Evolutionary conservation across 1,140 invertebrate species (phyloP).

Genomic region (Calliopsis andreniformis): DNA sequence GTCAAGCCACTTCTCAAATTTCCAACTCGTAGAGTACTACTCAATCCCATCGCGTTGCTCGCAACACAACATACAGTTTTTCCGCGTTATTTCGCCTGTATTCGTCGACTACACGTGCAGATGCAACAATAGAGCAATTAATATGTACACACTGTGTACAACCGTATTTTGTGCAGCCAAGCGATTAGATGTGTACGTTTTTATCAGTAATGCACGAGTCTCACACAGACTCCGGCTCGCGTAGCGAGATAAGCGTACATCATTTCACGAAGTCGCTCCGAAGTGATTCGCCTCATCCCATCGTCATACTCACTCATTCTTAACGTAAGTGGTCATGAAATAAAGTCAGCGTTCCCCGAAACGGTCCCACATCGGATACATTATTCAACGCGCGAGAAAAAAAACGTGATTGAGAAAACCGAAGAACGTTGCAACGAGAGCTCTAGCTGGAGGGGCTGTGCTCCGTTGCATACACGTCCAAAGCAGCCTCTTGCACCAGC

Average conservation of each 20-base stretch:
- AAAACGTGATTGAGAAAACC: conserved; percentile 47
- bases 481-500: conserved; percentile 39
- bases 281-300: conserved; percentile 1
- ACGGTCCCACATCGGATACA: conserved; percentile 22
- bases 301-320: conserved; percentile 31
- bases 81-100: conserved; percentile 29
- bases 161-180: conserved; percentile 3
- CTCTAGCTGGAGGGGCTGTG: conserved; percentile 45
- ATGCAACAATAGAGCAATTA: conserved; percentile 11
- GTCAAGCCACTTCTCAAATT: not conserved
- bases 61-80: conserved; percentile 5
- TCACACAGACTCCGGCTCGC: conserved; percentile 27
- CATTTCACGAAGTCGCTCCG: conserved; percentile 9
- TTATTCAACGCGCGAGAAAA: conserved; percentile 34
- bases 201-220: conserved; percentile 34
- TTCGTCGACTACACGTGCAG: conserved; percentile 31
- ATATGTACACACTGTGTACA: conserved; percentile 9
- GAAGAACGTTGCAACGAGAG: conserved; percentile 48
- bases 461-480: conserved; percentile 35
- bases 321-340: conserved; percentile 36
- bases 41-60: conserved; percentile 4
- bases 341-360: conserved; percentile 27
- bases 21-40: conserved; percentile 1
- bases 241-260: conserved; percentile 29
- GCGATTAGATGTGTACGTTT: not conserved